Evolutionary conservation across 2,797 vertebrate genomes (phyloP).

Genomic region (Neosalanx taihuensis): DNA sequence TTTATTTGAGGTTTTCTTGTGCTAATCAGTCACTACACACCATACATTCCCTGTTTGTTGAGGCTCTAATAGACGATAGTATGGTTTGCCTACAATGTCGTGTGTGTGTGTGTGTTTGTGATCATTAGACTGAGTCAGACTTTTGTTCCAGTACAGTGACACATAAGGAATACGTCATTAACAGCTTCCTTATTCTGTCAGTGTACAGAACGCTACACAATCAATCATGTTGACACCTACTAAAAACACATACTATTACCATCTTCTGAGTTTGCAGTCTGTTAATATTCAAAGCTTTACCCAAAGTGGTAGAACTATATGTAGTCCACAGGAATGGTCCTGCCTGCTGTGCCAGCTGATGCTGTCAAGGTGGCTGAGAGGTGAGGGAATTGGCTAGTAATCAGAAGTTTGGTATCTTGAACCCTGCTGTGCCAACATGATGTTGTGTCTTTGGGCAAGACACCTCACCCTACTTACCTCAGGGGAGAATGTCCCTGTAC

Average conservation of each 20-base stretch:
- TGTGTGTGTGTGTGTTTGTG: neutral
- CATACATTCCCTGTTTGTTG: neutral
- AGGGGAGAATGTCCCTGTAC: too few relatives aligned
- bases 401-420: too few relatives aligned
- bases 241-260: neutral
- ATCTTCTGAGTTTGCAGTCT: neutral
- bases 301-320: too few relatives aligned
- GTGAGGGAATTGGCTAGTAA: too few relatives aligned
- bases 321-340: too few relatives aligned
- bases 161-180: neutral
- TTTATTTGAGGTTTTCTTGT: too few relatives aligned
- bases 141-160: neutral
- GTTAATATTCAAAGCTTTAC: too few relatives aligned
- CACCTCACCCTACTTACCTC: too few relatives aligned
- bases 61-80: too few relatives aligned
- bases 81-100: neutral
- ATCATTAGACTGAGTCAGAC: neutral
- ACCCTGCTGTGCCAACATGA: too few relatives aligned
- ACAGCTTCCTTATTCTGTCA: slow-evolving; percentile 5
- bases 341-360: too few relatives aligned
- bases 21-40: neutral
- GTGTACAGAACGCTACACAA: neutral
- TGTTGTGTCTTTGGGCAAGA: too few relatives aligned
- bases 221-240: neutral
- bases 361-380: neutral